Percentiles rank a stretch among this genome's conserved stretches.
Evolutionary conservation across 2,797 vertebrate genomes (phyloP).

Genomic region (Ammospiza maritima): DNA sequence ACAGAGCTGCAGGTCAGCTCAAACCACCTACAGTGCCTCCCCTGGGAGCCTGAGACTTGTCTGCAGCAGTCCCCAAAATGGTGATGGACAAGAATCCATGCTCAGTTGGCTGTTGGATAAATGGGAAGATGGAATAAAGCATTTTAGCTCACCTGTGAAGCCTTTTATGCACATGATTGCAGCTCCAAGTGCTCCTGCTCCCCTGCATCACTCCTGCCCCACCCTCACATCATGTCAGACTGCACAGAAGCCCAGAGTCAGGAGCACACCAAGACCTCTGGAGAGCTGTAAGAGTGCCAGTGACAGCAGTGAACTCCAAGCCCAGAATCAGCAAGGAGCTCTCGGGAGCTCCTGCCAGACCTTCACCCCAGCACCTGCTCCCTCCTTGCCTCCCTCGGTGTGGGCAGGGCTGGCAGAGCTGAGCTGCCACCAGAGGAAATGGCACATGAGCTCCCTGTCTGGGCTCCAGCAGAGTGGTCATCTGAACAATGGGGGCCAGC

Average conservation of each 20-base stretch:
- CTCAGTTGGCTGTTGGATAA: not conserved
- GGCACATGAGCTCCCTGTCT: not conserved
- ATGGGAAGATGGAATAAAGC: not conserved
- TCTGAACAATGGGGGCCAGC: not conserved
- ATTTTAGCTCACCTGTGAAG: not conserved
- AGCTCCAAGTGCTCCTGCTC: not conserved
- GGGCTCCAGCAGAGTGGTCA: not conserved
- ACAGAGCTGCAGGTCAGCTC: not conserved
- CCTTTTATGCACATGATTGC: accelerated
- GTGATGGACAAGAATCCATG: not conserved
- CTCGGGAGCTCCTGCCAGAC: not conserved
- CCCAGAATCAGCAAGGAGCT: not conserved
- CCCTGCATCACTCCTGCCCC: not conserved
- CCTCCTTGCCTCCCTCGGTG: not conserved
- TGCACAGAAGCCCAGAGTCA: not conserved
- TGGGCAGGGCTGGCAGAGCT: not conserved
- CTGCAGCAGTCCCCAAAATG: not conserved
- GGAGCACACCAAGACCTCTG: not conserved
- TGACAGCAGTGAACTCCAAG: not conserved
- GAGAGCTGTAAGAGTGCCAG: not conserved
- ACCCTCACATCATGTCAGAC: not conserved
- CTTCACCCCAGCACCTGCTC: not conserved
- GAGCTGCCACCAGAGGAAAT: not conserved
- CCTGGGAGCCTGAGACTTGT: not conserved
- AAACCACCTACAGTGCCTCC: not conserved